A percentile compares a stretch with the other conserved stretches of the same genome.
Evolutionary conservation across 2,888 invertebrate species (phyloP).

Genomic region (Chouioia cunea): DNA sequence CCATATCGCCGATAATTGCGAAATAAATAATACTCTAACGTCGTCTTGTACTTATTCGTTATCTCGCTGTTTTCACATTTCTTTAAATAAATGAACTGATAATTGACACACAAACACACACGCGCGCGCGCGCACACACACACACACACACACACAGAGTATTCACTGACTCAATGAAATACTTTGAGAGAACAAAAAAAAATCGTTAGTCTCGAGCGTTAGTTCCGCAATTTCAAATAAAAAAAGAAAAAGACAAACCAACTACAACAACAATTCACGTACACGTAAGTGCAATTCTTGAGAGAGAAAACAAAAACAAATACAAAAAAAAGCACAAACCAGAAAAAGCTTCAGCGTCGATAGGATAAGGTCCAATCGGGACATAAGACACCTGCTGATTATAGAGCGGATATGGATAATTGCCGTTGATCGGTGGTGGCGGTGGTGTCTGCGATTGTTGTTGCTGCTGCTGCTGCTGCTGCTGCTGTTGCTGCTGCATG

Average conservation of each 20-base stretch:
- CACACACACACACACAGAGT: no score
- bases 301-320: neutral
- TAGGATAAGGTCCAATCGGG: constrained; percentile 34
- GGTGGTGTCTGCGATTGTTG: constrained; percentile 33
- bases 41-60: no score
- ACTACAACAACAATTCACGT: neutral
- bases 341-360: constrained; percentile 34
- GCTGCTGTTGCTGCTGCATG: constrained; percentile 4
- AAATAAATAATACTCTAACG: no score
- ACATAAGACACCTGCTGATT: constrained; percentile 44
- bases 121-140: no score
- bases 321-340: constrained; percentile 25
- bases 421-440: constrained; percentile 32
- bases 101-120: no score
- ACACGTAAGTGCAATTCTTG: neutral
- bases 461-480: constrained; percentile 21
- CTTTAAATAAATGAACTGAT: no score
- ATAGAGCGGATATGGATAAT: constrained; percentile 39
- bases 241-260: neutral
- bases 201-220: no score
- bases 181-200: no score
- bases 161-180: no score
- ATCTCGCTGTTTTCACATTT: no score
- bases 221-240: neutral
- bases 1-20: no score